Evolutionary conservation across 2,113 vertebrate species (phyloP), one percentile per base, ranked within the genome.

Genomic region (Neoarius graeffei): DNA sequence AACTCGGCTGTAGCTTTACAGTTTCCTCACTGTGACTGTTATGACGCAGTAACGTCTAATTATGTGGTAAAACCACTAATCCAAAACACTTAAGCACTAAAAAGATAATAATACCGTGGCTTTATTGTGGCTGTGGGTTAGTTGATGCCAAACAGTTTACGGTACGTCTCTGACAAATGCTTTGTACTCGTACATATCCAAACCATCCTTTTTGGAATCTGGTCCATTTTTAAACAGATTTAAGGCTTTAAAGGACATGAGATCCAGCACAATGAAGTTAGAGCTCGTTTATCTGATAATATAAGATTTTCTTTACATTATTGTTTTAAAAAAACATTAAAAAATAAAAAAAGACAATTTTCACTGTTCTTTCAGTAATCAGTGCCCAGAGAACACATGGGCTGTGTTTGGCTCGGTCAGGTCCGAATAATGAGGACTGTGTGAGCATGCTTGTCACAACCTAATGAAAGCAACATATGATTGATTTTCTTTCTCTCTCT

Each of bases 381-480:
- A 59, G 6, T 48, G 76, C 52, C 50, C 30, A 17, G 71, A 64
- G 54, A 77, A 83, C 81, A 76, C 81, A 76, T 83, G 81, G 74
- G 30, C 66, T 10, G 20, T 48, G 79, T 88, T 84, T 87, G 85
- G 87, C 91, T 86, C 87, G 90, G 91, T 91, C 88, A 91, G 87
- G 54, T 91, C 86, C 89, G 91, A 91, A 90, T 91, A 90, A 94
- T 91, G 91, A 89, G 90, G 89, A 87, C 83, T 87, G 90, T 89
- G 91, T 92, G 87, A 89, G 89, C 84, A 87, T 84, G 90, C 92
- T 90, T 87, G 91, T 91, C 93, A 93, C 89, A 86, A 82, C 91
- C 81, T 94, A 94, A 95, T 91, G 94, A 92, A 90, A 89, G 80
- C 89, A 94, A 85, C 92, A 93, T 93, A 93, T 94, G 93, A 93